Evolutionary conservation across 64 coral and sea anemone genomes (phyloP), one percentile per base, ranked within the genome.

Genomic region (Acropora tenuis): DNA sequence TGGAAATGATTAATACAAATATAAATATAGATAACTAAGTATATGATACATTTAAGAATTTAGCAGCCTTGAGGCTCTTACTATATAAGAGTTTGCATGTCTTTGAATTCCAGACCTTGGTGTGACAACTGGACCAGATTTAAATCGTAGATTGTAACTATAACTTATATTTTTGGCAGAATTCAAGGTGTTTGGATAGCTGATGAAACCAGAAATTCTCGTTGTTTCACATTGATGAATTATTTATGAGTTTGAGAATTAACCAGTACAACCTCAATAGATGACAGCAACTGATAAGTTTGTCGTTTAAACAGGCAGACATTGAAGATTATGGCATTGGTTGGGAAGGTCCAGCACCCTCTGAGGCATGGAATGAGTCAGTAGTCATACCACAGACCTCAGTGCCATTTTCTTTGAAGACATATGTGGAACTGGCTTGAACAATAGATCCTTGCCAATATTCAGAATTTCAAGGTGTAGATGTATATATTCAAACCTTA

Each of bases 381-480:
- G 78, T 90, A 60, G 60, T 47, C 68, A 63, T 90, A 30, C 88
- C 88, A 49, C 47, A 77, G 47, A 90, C 88, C 45, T 77, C 65
- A 71, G 69, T 77, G n/a, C 88, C 88, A 80, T 48, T 90, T 20
- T 68, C 16, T 69, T 65, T 80, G 43, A 77, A 79, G 80, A 67
- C 88, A 80, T 72, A 43, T 12, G 44, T 43, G 48, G 57, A 69
- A 55, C 69, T 90, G 48, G 66, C 61, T 50, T 17, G 47, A 41
- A 17, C 76, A 16, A 90, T 90, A 53, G 68, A 80, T 73, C 88
- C 88, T 68, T 80, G 46, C 49, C 41, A 48, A 48, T 12, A 46
- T 47, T 80, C 76, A 72, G 44, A 45, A 73, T 68, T 69, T 77
- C 63, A 80, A 69, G 88, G 88, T 46, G 75, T 90, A 63, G 88